Base-by-base conservation (phyloP, 2,113 vertebrate species). In the Lichenostomus cassidix region DNA sequence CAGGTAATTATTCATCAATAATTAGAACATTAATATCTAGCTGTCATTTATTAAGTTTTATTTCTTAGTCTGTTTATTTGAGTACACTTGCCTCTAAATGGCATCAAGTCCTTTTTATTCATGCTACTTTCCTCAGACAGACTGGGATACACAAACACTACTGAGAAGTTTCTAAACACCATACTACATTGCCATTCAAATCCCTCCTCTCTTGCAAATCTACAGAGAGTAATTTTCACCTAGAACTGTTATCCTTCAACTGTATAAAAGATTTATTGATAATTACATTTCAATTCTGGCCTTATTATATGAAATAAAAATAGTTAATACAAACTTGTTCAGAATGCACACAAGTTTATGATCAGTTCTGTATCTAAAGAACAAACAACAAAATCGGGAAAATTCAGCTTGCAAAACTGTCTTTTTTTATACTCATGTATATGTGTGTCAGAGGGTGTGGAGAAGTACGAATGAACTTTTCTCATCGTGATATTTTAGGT, bases 381-480 rank as follows among this genome's bases (percentile, higher is more conserved):
- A 64, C 4, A 75, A 88, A 64, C 4, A 75, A n/a, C 7, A 79
- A 90, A 75, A 68, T 24, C 23, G 4, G 3, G 1, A 4, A 46
- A 84, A 17, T 46, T 77, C n/a, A 31, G 9, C 28, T 58, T 62
- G 28, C 35, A 76, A 89, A 91, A 58, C 27, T 12, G 7, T 9
- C 31, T 21, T 28, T 18, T 59, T n/a, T 18, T 11, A 24, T 42
- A 60, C 27, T 46, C 3, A 9, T 15, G 25, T 13, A 5, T 15
- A 27, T 8, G 7, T 44, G 28, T 46, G 11, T 15, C 4, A 53
- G 13, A 46, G 6, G 4, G 5, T 21, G 3, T 21, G 11, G 2
- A 11, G 4, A 71, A 8, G 15, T 10, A 73, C 33, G 16, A 64
- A 27, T 10, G 1, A 63, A 21, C 22, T 58, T 70, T 88, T 47